Evolutionary conservation across 2,113 vertebrate species (phyloP).

Genomic region (Phrynosoma blainvillii): DNA sequence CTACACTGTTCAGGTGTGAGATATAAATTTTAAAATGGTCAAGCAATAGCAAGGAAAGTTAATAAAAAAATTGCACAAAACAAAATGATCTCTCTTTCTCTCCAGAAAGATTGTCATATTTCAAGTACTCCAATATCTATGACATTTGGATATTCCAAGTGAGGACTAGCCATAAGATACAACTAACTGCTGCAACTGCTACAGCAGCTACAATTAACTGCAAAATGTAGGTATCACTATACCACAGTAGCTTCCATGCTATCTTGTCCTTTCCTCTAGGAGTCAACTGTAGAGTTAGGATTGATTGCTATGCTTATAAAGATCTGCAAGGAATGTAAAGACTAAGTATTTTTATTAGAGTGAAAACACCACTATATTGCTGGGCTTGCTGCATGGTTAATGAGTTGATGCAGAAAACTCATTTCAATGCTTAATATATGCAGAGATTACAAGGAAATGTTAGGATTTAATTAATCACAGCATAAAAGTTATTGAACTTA

Average conservation of each 20-base stretch:
- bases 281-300: conserved; percentile 22
- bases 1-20: background rate
- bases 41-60: background rate
- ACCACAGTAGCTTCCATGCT: background rate
- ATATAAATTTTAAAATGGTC: background rate
- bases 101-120: background rate
- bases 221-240: background rate
- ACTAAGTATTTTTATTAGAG: conserved; percentile 32
- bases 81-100: background rate
- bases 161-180: background rate
- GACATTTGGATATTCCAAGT: background rate
- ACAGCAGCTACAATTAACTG: background rate
- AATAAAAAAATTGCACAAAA: background rate
- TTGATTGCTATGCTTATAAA: conserved; percentile 38
- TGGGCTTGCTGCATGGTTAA: conserved; percentile 31
- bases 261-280: conserved; percentile 17
- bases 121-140: rapidly evolving
- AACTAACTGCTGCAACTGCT: background rate
- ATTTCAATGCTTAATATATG: conserved; percentile 55
- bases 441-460: conserved; percentile 43
- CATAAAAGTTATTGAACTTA: conserved; percentile 50
- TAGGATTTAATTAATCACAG: conserved; percentile 56
- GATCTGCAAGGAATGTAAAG: conserved; percentile 51
- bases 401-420: conserved; percentile 52
- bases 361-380: conserved; percentile 3